Conservation (phyloP, 1,140 invertebrate species). For the Rhopalosiphum padi region DNA sequence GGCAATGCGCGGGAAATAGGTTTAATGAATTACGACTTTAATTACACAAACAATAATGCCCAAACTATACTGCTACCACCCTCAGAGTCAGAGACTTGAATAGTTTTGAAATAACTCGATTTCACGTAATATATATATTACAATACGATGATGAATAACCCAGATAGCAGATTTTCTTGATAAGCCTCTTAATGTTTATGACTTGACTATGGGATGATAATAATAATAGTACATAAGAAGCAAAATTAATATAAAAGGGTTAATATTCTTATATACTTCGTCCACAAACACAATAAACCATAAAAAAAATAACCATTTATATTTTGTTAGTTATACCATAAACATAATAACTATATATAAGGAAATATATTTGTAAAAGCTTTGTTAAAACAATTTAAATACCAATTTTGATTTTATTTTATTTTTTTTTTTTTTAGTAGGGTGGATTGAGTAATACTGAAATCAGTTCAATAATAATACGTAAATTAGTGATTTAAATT, state of each 20-base stretch:
- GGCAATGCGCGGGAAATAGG: not conserved
- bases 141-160: slow-evolving; percentile 17
- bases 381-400: not conserved
- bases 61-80: not conserved
- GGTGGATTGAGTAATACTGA: not conserved
- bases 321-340: not conserved
- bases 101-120: slow-evolving; percentile 18
- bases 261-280: not conserved
- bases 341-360: too few relatives aligned
- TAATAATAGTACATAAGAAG: not conserved
- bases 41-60: not conserved
- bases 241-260: not conserved
- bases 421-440: not conserved
- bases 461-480: not conserved
- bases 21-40: slow-evolving; percentile 33
- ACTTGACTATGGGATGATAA: not conserved
- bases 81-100: not conserved
- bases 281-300: not conserved
- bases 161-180: not conserved
- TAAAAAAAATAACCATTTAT: not conserved
- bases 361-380: not conserved
- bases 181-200: not conserved
- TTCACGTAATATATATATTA: not conserved
- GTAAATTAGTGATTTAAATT: not conserved
- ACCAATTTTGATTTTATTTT: not conserved